These are phyloP conservation scores for Drosophila ficusphila DNA, from an alignment of 1,140 invertebrate species.

Conservation along the genomic window DNA sequence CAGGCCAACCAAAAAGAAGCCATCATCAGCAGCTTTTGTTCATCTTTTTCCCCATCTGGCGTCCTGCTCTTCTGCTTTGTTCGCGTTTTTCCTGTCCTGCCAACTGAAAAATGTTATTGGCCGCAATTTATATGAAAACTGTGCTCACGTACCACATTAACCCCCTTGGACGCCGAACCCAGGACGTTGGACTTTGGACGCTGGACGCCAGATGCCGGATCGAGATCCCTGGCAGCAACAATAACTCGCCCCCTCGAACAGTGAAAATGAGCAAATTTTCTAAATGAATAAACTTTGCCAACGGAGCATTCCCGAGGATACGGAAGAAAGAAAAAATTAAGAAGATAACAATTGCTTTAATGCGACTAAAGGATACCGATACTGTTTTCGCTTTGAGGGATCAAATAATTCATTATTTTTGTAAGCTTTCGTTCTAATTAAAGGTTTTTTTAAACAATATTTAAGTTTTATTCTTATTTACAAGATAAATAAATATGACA, in stretches of 20 bases:
- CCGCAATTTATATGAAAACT: conserved; percentile 82
- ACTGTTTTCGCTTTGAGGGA: no score
- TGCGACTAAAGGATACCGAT: conserved; percentile 15
- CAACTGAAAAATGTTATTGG: conserved; percentile 83
- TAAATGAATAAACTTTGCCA: conserved; percentile 78
- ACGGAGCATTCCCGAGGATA: conserved; percentile 19
- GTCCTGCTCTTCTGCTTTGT: conserved; percentile 67
- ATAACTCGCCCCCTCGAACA: conserved; percentile 63
- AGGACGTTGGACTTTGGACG: conserved; percentile 11
- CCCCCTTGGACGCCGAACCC: conserved; percentile 22
- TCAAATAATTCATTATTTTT: no score
- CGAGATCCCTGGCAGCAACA: conserved; percentile 47
- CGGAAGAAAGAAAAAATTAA: conserved; percentile 29
- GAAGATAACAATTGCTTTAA: conserved; percentile 21
- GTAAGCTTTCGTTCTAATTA: no score
- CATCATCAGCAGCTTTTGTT: conserved; percentile 82
- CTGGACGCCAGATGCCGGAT: conserved; percentile 2
- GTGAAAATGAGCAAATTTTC: conserved; percentile 76
- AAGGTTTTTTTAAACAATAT: no score
- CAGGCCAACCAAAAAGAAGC: conserved; percentile 61
- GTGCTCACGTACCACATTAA: conserved; percentile 76
- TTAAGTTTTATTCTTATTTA: no score
- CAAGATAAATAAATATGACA: no score
- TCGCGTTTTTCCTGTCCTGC: conserved; percentile 72
- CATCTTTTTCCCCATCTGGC: conserved; percentile 55